These are phyloP conservation scores for Drosophila testacea DNA, from an alignment of 2,888 invertebrate species.

Conservation along the genomic window DNA sequence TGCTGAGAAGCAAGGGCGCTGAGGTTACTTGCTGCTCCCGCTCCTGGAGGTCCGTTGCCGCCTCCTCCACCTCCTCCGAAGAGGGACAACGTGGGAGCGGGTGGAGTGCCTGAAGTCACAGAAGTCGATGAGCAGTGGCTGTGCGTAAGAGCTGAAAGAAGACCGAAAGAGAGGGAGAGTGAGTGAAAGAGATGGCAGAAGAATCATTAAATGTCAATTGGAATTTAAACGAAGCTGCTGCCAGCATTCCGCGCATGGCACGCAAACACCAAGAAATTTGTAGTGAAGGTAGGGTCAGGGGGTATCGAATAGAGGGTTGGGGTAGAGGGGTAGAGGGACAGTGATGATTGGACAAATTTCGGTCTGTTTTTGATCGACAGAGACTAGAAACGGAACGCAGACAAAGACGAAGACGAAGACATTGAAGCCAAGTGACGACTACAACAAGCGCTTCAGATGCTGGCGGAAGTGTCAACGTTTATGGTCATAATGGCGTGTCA, in stretches of 20 bases:
- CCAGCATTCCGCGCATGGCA: conserved; percentile 81
- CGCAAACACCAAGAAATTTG: conserved; percentile 80
- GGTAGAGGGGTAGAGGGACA: not conserved
- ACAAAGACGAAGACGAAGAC: conserved; percentile 33
- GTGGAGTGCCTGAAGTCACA: conserved; percentile 52
- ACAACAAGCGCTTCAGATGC: conserved; percentile 36
- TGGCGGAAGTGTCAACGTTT: conserved; percentile 81
- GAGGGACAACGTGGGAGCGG: conserved; percentile 83
- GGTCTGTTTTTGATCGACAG: conserved; percentile 76
- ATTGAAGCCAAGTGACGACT: conserved; percentile 41
- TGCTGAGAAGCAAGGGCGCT: conserved; percentile 92
- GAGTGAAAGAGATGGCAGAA: conserved; percentile 22
- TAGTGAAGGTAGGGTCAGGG: conserved; percentile 38
- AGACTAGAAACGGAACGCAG: conserved; percentile 8
- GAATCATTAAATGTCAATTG: conserved; percentile 80
- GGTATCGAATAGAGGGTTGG: not conserved
- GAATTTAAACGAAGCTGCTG: conserved; percentile 85
- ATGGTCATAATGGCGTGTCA: conserved; percentile 82
- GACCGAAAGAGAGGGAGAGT: conserved; percentile 9
- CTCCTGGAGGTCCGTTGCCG: conserved; percentile 17
- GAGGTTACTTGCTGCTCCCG: conserved; percentile 86
- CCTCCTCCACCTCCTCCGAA: conserved; percentile 59
- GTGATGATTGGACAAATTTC: conserved; percentile 74
- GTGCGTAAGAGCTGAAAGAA: conserved; percentile 64
- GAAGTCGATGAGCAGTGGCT: conserved; percentile 56